Evolutionary conservation across 2,888 invertebrate species (phyloP), one percentile per base, ranked within the genome.

Genomic region (Doris montereyensis): DNA sequence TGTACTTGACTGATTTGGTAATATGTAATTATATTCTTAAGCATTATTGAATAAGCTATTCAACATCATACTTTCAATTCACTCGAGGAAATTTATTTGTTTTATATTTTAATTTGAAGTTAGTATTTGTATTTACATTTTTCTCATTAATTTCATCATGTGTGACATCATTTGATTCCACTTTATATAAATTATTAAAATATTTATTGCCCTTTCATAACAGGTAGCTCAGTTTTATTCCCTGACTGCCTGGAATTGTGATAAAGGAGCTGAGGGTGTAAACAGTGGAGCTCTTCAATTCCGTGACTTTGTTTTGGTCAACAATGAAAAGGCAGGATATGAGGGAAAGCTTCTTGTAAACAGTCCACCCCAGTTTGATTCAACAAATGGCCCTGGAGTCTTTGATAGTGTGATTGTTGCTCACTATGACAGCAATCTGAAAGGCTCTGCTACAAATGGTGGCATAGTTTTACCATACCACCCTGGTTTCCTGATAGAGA

Each of bases 211-310:
- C n/a, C n/a, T n/a, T n/a, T n/a, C 24, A 4, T 13, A 17, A 4
- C 76, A 79, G 73, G 79, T 77, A 13, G 85, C 86, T 2, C 79
- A 83, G 0, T 87, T 86, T 77, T 70, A 82, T 13, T 58, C 76
- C 2, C 76, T 90, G 8, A 85, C 83, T 2, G 85, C 88, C 0
- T 91, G 90, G 90, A 87, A 89, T 79, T 86, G 86, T 81, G 88
- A 88, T 30, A 90, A 89, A 75, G 90, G 91, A 8, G 85, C 86
- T 0, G 91, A 91, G 79, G 83, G 81, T 57, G 90, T 90, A 3
- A 85, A 87, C 78, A 81, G 78, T 17, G 89, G 90, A 0, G 84
- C 88, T 30, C 32, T 89, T 8, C 88, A 89, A 80, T 87, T 89
- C 76, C 77, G 79, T 1, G 83, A 87, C 75, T 87, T 87, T 81